These are phyloP conservation scores for Epinotia demarniana DNA, from an alignment of 2,888 invertebrate species.

Conservation along the genomic window DNA sequence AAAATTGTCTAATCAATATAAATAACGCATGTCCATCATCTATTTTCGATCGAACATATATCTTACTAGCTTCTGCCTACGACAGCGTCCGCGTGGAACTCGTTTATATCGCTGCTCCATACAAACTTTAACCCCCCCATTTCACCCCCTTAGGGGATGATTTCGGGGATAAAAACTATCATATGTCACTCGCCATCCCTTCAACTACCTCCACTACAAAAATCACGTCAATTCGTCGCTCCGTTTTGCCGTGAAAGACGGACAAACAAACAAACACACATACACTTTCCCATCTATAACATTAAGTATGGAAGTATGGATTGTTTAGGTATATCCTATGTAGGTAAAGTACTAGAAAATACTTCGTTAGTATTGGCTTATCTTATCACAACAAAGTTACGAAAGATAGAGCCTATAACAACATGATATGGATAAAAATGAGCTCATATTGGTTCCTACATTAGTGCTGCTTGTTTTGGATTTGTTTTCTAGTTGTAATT, in stretches of 20 bases:
- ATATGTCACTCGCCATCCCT: too few species aligned
- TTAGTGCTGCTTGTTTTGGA: slow-evolving; percentile 29
- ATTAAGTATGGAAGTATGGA: too few species aligned
- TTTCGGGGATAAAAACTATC: too few species aligned
- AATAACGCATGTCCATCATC: not conserved
- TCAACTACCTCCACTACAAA: too few species aligned
- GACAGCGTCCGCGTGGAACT: too few species aligned
- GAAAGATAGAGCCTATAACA: slow-evolving; percentile 46
- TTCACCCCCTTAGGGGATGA: too few species aligned
- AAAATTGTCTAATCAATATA: not conserved
- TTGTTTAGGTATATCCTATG: not conserved
- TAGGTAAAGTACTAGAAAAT: slow-evolving; percentile 30
- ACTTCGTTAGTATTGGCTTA: slow-evolving; percentile 41
- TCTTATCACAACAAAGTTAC: slow-evolving; percentile 50
- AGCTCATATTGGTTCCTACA: slow-evolving; percentile 33
- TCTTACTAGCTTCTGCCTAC: too few species aligned
- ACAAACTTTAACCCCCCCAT: not conserved
- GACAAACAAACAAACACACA: too few species aligned
- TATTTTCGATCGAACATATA: not conserved
- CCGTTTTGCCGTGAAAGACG: too few species aligned
- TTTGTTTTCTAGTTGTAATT: not conserved
- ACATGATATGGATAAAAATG: slow-evolving; percentile 45
- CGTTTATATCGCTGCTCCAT: not conserved
- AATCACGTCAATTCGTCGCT: too few species aligned
- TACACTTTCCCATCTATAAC: too few species aligned